A percentile compares a stretch with the other conserved stretches of the same genome.
These are phyloP conservation scores for Piaya cayana DNA, from an alignment of 2,113 vertebrate genomes.

Conservation along the genomic window DNA sequence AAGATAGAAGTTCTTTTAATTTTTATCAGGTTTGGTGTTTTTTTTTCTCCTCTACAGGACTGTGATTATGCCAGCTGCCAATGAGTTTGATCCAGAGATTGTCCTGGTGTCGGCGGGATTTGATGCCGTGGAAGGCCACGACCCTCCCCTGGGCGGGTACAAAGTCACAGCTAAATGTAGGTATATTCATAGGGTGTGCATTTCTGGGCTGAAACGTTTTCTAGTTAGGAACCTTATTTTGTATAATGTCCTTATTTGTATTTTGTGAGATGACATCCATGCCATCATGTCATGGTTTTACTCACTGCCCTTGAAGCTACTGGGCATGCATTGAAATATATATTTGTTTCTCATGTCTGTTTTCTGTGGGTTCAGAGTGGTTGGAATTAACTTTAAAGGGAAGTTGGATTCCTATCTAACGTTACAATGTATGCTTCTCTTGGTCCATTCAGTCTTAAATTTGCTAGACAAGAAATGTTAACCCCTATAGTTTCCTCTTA, in stretches of 20 bases:
- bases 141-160: slow-evolving; percentile 82
- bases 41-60: slow-evolving; percentile 70
- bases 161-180: slow-evolving; percentile 86
- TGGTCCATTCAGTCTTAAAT: too few species aligned
- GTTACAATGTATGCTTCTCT: too few species aligned
- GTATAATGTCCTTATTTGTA: background rate
- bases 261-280: background rate
- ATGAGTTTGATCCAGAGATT: slow-evolving; percentile 82
- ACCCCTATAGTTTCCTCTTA: too few species aligned
- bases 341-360: too few species aligned
- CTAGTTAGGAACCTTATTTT: background rate
- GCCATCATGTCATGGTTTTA: too few species aligned
- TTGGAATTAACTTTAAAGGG: too few species aligned
- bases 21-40: slow-evolving; percentile 32
- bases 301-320: too few species aligned
- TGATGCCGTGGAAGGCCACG: slow-evolving; percentile 83
- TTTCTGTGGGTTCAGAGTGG: too few species aligned
- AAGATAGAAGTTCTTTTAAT: background rate
- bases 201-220: background rate
- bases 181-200: slow-evolving; percentile 17
- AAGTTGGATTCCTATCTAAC: too few species aligned
- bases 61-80: slow-evolving; percentile 82
- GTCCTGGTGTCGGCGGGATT: slow-evolving; percentile 86
- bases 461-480: too few species aligned
- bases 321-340: too few species aligned